A percentile compares a stretch with the other conserved stretches of the same genome.
These are phyloP conservation scores for Dicrurus megarhynchus DNA, from an alignment of 2,113 vertebrate genomes.

Conservation along the genomic window DNA sequence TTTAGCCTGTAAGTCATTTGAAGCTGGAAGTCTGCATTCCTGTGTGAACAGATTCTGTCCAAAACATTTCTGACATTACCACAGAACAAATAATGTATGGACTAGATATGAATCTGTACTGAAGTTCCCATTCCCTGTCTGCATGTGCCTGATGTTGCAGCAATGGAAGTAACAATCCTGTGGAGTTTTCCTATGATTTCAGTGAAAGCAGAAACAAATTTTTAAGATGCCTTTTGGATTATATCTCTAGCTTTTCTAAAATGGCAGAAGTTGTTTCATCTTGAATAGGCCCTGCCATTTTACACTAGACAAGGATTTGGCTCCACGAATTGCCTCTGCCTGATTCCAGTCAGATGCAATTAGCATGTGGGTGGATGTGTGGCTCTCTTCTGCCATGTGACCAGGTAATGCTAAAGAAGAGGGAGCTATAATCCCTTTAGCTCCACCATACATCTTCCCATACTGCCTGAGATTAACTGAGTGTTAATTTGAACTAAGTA, in stretches of 20 bases:
- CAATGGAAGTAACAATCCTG: background rate
- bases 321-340: background rate
- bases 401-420: background rate
- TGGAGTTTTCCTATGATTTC: background rate
- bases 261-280: background rate
- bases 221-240: background rate
- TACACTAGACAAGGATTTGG: background rate
- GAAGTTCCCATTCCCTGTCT: background rate
- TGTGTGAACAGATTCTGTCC: background rate
- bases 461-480: background rate
- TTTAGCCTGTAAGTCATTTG: background rate
- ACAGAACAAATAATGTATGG: background rate
- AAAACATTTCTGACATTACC: background rate
- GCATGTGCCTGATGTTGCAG: background rate
- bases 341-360: background rate
- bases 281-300: background rate
- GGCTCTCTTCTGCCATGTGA: background rate
- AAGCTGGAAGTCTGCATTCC: background rate
- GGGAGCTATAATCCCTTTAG: conserved; percentile 13
- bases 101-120: background rate
- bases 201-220: background rate
- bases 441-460: background rate
- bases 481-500: background rate
- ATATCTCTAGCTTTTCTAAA: background rate
- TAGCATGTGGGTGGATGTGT: background rate